Base-by-base conservation (phyloP, 2,888 invertebrate species). In the Scrobipalpa costella region DNA sequence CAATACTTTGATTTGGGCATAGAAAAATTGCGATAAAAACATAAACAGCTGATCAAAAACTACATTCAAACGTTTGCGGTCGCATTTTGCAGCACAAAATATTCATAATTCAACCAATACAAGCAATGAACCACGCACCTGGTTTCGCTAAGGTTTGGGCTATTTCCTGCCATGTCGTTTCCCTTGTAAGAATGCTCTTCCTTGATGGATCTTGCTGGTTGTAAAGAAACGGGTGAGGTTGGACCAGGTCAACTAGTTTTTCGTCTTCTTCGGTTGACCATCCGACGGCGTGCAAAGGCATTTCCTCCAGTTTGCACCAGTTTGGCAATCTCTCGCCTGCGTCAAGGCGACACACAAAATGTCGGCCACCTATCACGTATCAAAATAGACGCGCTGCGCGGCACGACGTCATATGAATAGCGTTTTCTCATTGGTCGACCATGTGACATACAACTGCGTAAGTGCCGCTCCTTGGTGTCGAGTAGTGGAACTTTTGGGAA, bases 351-450 rank as follows among this genome's bases (percentile, higher is more conserved):
- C 19, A 38, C 38, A 38, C 73, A 72, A 90, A 84, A 90, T 90
- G 90, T 88, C 88, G 74, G 80, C 84, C 76, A 73, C 88, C 88
- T 87, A 88, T 88, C 88, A 85, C 80, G 77, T 80, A 80, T 81
- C 79, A 78, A 87, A 85, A 87, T 86, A 86, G 78, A 73, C 80
- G 82, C 82, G 83, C 84, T 84, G 86, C 83, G 85, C 85, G 81
- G 81, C 81, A 83, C 83, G 75, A 89, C 88, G 88, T 87, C 86
- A 88, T 82, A 72, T 73, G 63, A 55, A 64, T 71, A 67, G 72
- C 73, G 67, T 66, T 65, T 63, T 79, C 71, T 74, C 69, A 86
- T 87, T 87, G 86, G 87, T 67, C 21, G 69, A 38, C 69, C 40
- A 58, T 57, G 21, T 67, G 66, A 69, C 68, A 68, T 64, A 64